Evolutionary conservation across 2,888 invertebrate species (phyloP).

Genomic region (Tinea pellionella): DNA sequence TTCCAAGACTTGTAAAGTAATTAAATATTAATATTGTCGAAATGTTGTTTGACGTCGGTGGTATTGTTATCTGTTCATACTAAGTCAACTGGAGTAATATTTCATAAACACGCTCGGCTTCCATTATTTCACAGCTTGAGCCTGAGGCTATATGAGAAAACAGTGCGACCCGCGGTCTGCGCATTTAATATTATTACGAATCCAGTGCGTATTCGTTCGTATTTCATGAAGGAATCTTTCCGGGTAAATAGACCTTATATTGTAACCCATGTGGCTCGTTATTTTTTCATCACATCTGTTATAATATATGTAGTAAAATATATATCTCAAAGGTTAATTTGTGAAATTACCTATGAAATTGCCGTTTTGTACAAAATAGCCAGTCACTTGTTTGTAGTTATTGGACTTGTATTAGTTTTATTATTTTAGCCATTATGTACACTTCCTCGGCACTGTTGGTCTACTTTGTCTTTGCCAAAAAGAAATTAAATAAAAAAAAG

Average conservation of each 20-base stretch:
- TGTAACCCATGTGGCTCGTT: background rate
- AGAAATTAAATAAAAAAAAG: no score
- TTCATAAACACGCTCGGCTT: slow-evolving; percentile 18
- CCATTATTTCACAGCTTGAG: slow-evolving; percentile 21
- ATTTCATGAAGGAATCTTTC: background rate
- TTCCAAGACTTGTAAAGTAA: no score
- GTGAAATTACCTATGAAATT: no score
- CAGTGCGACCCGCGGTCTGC: slow-evolving; percentile 7
- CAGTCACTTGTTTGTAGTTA: no score
- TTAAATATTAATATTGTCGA: background rate
- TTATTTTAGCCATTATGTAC: no score
- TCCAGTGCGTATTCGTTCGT: slow-evolving; percentile 4
- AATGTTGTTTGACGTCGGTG: background rate
- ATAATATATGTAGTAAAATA: background rate
- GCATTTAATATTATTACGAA: slow-evolving; percentile 17
- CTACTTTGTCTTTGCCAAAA: no score
- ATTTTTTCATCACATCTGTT: background rate
- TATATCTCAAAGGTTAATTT: no score
- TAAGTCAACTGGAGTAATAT: slow-evolving; percentile 18
- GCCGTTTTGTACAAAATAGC: no score
- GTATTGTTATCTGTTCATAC: background rate
- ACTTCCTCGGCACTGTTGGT: no score
- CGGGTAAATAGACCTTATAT: background rate
- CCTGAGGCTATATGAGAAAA: slow-evolving; percentile 16
- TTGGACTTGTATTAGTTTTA: no score